These are phyloP conservation scores for Danaus chrysippus DNA, from an alignment of 2,888 invertebrate genomes.

Conservation along the genomic window DNA sequence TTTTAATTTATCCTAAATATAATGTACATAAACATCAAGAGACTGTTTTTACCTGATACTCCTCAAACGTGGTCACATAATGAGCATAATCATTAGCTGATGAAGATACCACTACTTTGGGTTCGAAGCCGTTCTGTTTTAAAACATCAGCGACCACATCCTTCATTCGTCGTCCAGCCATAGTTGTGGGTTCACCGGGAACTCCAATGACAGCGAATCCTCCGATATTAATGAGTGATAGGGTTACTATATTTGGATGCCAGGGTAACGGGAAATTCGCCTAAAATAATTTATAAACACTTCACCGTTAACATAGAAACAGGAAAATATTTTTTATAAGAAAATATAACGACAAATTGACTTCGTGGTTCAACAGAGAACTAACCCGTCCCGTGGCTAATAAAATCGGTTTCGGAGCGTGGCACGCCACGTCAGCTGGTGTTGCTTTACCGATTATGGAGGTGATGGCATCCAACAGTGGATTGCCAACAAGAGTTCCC, in stretches of 20 bases:
- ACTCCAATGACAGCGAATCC: slow-evolving; percentile 84
- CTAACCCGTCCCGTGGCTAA: slow-evolving; percentile 81
- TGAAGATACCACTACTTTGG: slow-evolving; percentile 84
- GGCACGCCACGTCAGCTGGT: slow-evolving; percentile 81
- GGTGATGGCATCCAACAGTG: slow-evolving; percentile 83
- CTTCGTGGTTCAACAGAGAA: too few species aligned
- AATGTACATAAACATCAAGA: background rate
- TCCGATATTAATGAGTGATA: slow-evolving; percentile 85
- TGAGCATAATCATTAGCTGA: slow-evolving; percentile 90
- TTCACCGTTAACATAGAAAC: background rate
- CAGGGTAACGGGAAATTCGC: slow-evolving; percentile 84
- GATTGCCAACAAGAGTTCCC: slow-evolving; percentile 82
- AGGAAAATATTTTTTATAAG: too few species aligned
- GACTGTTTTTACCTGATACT: slow-evolving; percentile 80
- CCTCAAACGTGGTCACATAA: slow-evolving; percentile 89
- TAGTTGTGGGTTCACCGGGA: slow-evolving; percentile 93
- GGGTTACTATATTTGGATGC: slow-evolving; percentile 87
- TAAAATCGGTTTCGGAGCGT: slow-evolving; percentile 88
- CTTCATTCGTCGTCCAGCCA: slow-evolving; percentile 87
- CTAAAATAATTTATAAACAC: slow-evolving; percentile 38
- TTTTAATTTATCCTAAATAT: background rate
- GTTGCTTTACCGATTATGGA: slow-evolving; percentile 81
- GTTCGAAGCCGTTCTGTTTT: slow-evolving; percentile 52
- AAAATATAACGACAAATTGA: too few species aligned
- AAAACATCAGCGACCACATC: slow-evolving; percentile 62